Percentiles rank a stretch among this genome's conserved stretches.
phyloP scores from a whole-genome alignment of 1,140 invertebrate genomes.

The Zaprionus nigranus region DNA sequence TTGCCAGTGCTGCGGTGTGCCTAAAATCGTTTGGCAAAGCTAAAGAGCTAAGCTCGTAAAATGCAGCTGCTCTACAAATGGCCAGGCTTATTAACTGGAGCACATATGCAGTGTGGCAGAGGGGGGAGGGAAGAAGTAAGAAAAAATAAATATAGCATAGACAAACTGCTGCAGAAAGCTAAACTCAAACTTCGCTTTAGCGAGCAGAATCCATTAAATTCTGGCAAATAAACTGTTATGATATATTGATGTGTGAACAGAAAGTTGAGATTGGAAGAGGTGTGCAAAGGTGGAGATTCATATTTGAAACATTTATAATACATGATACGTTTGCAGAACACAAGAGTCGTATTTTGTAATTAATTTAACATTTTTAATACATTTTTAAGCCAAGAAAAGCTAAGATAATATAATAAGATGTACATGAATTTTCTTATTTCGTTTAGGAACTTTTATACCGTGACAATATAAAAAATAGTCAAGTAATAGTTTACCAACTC shows the following conservation, averaged over 20 bases:
- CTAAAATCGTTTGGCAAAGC: slow-evolving; percentile 47
- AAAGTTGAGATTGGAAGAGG: neutral
- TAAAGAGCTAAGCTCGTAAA: slow-evolving; percentile 47
- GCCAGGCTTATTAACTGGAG: slow-evolving; percentile 44
- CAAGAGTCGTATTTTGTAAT: too few species aligned
- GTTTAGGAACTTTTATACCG: too few species aligned
- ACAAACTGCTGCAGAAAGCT: neutral
- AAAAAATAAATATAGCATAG: neutral
- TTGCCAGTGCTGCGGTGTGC: slow-evolving; percentile 40
- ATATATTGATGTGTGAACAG: neutral
- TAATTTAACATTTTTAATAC: too few species aligned
- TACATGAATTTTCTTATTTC: too few species aligned
- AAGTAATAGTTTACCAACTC: too few species aligned
- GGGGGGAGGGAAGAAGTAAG: neutral
- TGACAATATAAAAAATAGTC: too few species aligned
- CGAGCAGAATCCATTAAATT: slow-evolving; percentile 3
- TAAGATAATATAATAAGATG: too few species aligned
- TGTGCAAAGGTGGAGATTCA: neutral
- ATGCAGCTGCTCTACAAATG: slow-evolving; percentile 37
- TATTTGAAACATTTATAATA: neutral
- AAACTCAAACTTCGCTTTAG: neutral
- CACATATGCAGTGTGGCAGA: neutral
- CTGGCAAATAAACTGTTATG: neutral
- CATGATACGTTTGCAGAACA: too few species aligned
- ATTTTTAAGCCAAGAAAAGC: too few species aligned